Conservation (phyloP, 2,888 invertebrate species). For the Schizotus pectinicornis region DNA sequence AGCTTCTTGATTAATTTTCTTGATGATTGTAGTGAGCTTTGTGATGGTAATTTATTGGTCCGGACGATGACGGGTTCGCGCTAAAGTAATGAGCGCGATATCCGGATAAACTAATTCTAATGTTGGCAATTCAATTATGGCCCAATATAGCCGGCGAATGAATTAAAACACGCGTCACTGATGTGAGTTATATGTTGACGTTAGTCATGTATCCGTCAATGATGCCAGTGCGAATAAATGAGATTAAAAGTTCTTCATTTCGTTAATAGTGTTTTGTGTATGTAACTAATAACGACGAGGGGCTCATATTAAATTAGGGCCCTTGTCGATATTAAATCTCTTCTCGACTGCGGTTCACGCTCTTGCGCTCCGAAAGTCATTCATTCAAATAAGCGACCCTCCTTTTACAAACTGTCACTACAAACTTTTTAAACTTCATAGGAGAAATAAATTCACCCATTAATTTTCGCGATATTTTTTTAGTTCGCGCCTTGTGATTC, state of each 20-base stretch:
- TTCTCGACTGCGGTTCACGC: conserved; percentile 50
- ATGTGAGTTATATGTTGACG: conserved; percentile 21
- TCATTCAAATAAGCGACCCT: conserved; percentile 52
- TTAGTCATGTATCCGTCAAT: conserved; percentile 18
- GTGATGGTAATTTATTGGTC: conserved; percentile 3
- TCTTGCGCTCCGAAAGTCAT: conserved; percentile 46
- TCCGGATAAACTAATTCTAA: conserved; percentile 27
- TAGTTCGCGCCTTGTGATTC: conserved; percentile 57
- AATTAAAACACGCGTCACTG: conserved; percentile 26
- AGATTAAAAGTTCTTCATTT: conserved; percentile 51
- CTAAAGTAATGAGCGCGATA: conserved; percentile 20
- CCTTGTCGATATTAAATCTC: conserved; percentile 53
- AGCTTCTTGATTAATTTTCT: too few relatives aligned
- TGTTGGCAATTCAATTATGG: conserved; percentile 25
- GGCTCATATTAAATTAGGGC: conserved; percentile 52
- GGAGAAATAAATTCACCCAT: conserved; percentile 54
- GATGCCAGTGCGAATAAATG: conserved; percentile 38
- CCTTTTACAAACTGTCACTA: conserved; percentile 55
- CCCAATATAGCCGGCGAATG: conserved; percentile 18
- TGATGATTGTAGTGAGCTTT: too few relatives aligned
- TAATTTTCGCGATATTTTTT: conserved; percentile 54
- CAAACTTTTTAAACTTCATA: conserved; percentile 48
- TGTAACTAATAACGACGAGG: conserved; percentile 51
- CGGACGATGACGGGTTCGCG: conserved; percentile 11
- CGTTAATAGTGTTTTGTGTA: conserved; percentile 52